Conservation (phyloP, 2,113 vertebrate genomes). For the Hoplias malabaricus region DNA sequence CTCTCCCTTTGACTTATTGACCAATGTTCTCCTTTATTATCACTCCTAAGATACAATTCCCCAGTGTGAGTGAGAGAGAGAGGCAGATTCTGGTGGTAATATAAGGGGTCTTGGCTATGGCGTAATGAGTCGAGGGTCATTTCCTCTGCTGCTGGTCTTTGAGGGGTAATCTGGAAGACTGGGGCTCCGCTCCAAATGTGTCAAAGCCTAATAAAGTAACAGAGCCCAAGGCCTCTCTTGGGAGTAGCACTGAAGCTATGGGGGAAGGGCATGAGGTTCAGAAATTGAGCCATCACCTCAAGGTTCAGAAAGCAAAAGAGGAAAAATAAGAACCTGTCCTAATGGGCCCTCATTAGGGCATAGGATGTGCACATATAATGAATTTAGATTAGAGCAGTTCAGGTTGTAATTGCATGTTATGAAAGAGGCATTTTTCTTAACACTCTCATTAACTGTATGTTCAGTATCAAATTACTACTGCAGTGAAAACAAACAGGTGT, state of each 20-base stretch:
- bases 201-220: conserved; percentile 49
- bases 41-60: neutral
- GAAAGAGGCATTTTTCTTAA: neutral
- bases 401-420: neutral
- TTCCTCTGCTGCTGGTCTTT: neutral
- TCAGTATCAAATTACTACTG: neutral
- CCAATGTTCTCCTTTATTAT: neutral
- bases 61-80: conserved; percentile 1
- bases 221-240: conserved; percentile 17
- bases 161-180: neutral
- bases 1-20: conserved; percentile 10
- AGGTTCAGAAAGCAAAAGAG: neutral
- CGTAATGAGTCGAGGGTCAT: neutral
- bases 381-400: neutral
- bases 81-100: conserved; percentile 32
- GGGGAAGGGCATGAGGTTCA: neutral
- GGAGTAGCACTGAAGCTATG: neutral
- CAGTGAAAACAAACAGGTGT: neutral
- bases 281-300: conserved; percentile 31
- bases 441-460: neutral
- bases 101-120: neutral
- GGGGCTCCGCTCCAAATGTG: neutral
- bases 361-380: neutral
- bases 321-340: conserved; percentile 23
- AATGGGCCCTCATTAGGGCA: neutral